These are phyloP conservation scores for Steinernema hermaphroditum DNA, from an alignment of 2,888 invertebrate genomes.

Conservation along the genomic window DNA sequence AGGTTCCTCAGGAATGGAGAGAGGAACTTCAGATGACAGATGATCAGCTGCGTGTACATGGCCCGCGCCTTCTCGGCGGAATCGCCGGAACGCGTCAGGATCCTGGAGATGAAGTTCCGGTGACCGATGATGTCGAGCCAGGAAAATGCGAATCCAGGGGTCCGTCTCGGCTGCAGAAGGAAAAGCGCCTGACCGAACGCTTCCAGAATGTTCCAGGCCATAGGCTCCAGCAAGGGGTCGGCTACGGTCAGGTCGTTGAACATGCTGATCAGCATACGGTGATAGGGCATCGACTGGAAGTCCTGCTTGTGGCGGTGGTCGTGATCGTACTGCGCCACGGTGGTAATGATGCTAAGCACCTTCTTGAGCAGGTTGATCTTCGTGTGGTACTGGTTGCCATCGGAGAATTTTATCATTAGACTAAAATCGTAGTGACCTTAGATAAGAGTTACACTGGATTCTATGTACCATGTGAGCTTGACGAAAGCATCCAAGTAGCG, in stretches of 20 bases:
- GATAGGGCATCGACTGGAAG: conserved; percentile 96
- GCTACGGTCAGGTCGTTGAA: conserved; percentile 93
- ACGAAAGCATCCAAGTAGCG: conserved; percentile 75
- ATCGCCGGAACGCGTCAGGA: conserved; percentile 47
- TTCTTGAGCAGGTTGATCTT: conserved; percentile 96
- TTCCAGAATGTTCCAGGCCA: conserved; percentile 87
- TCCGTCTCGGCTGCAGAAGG: conserved; percentile 85
- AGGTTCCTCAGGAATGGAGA: conserved; percentile 96
- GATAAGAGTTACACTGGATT: background rate
- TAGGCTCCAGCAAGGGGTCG: conserved; percentile 87
- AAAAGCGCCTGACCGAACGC: conserved; percentile 74
- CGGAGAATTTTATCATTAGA: conserved; percentile 78
- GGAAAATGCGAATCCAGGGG: conserved; percentile 94
- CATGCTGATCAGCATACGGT: conserved; percentile 90
- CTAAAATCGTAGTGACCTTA: conserved; percentile 35
- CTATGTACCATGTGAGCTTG: conserved; percentile 55
- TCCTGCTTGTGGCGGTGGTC: conserved; percentile 80
- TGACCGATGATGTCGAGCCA: conserved; percentile 98
- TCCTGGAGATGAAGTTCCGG: conserved; percentile 79
- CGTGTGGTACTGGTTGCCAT: conserved; percentile 85
- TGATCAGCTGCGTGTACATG: conserved; percentile 91
- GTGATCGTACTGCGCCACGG: conserved; percentile 92
- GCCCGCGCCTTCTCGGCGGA: conserved; percentile 37
- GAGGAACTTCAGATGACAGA: conserved; percentile 92
- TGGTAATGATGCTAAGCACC: conserved; percentile 88